Evolutionary conservation across 2,888 invertebrate species (phyloP).

Genomic region (Elmis aenea): DNA sequence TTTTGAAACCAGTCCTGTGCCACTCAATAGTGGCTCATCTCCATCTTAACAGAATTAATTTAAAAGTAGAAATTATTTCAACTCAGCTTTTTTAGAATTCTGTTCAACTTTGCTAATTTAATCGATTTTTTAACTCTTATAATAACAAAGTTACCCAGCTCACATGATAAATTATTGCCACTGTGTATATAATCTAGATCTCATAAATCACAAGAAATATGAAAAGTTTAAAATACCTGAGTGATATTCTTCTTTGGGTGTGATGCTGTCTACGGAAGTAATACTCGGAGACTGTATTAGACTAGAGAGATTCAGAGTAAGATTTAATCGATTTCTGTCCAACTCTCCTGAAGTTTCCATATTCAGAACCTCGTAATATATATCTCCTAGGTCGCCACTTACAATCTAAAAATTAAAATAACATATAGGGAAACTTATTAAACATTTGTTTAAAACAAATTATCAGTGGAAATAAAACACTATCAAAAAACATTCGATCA

Average conservation of each 20-base stretch:
- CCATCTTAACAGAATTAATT: constrained; percentile 59
- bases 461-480: no score
- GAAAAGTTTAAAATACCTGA: constrained; percentile 58
- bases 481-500: no score
- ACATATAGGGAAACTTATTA: no score
- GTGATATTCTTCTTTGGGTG: constrained; percentile 67
- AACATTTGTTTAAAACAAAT: no score
- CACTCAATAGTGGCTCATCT: constrained; percentile 94
- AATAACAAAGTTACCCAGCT: no score
- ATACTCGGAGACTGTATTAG: constrained; percentile 69
- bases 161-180: no score
- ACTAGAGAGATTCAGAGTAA: constrained; percentile 67
- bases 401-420: constrained; percentile 49
- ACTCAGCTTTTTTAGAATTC: no score
- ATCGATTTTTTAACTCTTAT: neutral
- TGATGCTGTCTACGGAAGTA: constrained; percentile 67
- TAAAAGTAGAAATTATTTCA: no score
- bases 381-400: constrained; percentile 57
- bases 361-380: constrained; percentile 68
- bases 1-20: constrained; percentile 94
- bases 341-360: constrained; percentile 76
- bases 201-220: no score
- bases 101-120: no score
- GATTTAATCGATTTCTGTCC: constrained; percentile 66
- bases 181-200: no score